phyloP scores from a whole-genome alignment of 2,888 invertebrate species.

The Bombylius discolor region DNA sequence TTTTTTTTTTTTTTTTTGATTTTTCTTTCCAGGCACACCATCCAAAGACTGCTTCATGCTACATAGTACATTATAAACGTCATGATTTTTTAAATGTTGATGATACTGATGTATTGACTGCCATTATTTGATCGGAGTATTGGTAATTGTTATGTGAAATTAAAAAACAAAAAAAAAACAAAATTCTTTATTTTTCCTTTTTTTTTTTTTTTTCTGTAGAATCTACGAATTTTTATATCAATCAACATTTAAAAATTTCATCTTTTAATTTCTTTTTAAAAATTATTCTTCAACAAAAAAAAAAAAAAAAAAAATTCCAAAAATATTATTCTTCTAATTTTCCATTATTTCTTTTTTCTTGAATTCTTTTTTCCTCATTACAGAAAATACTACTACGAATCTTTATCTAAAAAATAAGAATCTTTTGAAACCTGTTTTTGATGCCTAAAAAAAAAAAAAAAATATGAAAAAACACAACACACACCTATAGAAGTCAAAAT shows the following conservation, averaged over 20 bases:
- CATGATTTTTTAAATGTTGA: slow-evolving; percentile 18
- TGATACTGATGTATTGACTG: slow-evolving; percentile 4
- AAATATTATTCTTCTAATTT: not conserved
- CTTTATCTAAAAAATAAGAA: not conserved
- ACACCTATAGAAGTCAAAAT: no score
- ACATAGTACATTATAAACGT: slow-evolving; percentile 32
- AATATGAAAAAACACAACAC: not conserved
- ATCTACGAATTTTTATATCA: no score
- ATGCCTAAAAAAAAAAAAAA: slow-evolving; percentile 5
- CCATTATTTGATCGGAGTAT: slow-evolving; percentile 9
- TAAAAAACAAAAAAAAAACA: no score
- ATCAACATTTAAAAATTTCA: no score
- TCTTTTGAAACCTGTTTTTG: not conserved
- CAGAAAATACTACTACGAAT: not conserved
- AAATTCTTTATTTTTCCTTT: no score
- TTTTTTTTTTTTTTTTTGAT: not conserved
- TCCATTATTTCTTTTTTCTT: not conserved
- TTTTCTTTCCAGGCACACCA: slow-evolving; percentile 29
- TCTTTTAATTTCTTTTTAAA: no score
- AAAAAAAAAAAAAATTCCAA: not conserved
- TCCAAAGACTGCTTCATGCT: slow-evolving; percentile 37
- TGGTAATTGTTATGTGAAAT: slow-evolving; percentile 8
- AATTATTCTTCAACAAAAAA: not conserved
- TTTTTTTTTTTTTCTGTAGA: no score
- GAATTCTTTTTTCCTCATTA: not conserved